Evolutionary conservation across 2,113 vertebrate genomes (phyloP), one percentile per base, ranked within the genome.

Genomic region (Progne subis): DNA sequence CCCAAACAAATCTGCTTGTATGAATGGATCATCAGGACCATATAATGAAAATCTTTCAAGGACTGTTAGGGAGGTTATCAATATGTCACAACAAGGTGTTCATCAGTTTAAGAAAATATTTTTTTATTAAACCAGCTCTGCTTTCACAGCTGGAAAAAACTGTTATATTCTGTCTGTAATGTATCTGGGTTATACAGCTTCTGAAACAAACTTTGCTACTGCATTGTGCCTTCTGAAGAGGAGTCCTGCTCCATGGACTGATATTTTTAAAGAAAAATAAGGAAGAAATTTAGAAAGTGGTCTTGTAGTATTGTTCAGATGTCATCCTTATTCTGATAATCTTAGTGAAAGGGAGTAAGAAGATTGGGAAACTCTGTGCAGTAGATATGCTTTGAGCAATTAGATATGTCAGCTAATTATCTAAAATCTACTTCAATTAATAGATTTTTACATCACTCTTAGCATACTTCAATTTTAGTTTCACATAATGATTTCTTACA

Each of bases 111-210:
- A 86, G n/a, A 7, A 84, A 61, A 46, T 0, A 4, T 71, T 91
- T 81, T 4, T 21, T 12, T 63, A 24, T 59, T 25, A 91, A 91
- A 75, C 2, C 2, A 50, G 11, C 4, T 82, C 43, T 50, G 9
- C 17, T 46, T 55, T 65, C 25, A 28, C 12, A 9, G 4, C 18
- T 78, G 23, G 10, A 41, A 81, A 61, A 21, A 70, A 49, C 7
- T 57, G 9, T 19, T 77, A 14, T n/a, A 25, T 37, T 84, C 59
- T 82, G 18, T 26, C 13, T 28, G 26, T 24, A 82, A 64, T 0
- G 0, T 31, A 16, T 8, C 26, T 1, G 0, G 2, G 2, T 2
- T 29, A 64, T 59, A 68, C 6, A 29, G 5, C 3, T 76, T 34
- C 10, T 29, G 34, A 70, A 90, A 63, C 4, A 75, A 71, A 71